Conservation (phyloP, 2,113 vertebrate genomes). For the Ellobius talpinus region DNA sequence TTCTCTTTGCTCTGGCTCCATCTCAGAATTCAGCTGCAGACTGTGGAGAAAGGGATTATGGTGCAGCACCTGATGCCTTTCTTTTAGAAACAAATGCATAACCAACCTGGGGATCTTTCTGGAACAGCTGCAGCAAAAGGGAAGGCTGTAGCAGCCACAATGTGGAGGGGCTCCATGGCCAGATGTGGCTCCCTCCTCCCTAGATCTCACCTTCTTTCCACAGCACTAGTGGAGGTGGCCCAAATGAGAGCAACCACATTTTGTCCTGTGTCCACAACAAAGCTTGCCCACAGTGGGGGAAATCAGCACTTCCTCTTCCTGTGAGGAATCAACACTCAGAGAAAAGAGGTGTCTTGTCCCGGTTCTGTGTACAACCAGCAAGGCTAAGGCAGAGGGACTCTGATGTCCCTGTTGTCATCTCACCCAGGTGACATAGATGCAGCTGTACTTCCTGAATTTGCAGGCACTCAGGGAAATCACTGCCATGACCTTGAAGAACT, state of each 20-base stretch:
- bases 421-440: rapidly evolving
- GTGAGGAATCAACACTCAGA: neutral
- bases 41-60: slow-evolving; percentile 36
- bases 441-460: neutral
- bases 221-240: neutral
- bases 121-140: neutral
- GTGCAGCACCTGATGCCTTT: neutral
- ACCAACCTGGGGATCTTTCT: neutral
- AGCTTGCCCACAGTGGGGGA: neutral
- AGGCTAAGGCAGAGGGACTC: neutral
- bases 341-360: neutral
- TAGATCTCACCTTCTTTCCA: no score
- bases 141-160: neutral
- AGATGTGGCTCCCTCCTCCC: neutral
- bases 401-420: neutral
- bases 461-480: neutral
- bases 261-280: slow-evolving; percentile 1
- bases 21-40: neutral
- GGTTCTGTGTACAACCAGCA: neutral
- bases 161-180: neutral
- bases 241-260: neutral
- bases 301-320: neutral
- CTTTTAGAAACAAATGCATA: slow-evolving; percentile 48
- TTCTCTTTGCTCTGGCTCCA: neutral
- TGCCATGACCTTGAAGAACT: neutral